Percentiles rank a stretch among this genome's conserved stretches.
phyloP scores from a whole-genome alignment of 1,140 invertebrate genomes.

The Idris sp. region DNA sequence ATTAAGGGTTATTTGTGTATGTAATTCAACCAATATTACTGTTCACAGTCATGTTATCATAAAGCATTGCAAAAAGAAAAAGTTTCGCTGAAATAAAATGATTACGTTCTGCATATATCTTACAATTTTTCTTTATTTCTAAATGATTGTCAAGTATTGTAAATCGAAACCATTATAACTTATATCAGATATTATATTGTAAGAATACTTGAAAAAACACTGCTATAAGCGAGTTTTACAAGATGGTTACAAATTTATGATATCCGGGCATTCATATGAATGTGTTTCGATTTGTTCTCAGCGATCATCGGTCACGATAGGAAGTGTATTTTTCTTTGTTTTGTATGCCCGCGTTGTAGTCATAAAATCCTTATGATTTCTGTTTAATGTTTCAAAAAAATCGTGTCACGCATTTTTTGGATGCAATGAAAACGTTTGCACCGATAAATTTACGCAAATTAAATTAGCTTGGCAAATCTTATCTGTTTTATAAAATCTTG shows the following conservation, averaged over 20 bases:
- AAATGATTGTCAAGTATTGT: too few relatives aligned
- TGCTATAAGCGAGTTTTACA: slow-evolving; percentile 32
- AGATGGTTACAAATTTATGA: slow-evolving; percentile 33
- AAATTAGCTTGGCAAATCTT: slow-evolving; percentile 34
- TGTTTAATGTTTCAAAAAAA: too few relatives aligned
- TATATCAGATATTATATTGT: slow-evolving; percentile 28
- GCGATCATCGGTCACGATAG: slow-evolving; percentile 34
- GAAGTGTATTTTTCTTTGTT: slow-evolving; percentile 14
- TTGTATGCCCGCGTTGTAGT: too few relatives aligned
- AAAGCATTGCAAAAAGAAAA: too few relatives aligned
- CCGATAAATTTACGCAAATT: slow-evolving; percentile 49
- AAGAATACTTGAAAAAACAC: slow-evolving; percentile 29
- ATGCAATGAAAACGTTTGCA: slow-evolving; percentile 39
- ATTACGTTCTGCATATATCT: too few relatives aligned
- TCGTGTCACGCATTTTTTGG: slow-evolving; percentile 25
- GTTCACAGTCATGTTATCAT: too few relatives aligned
- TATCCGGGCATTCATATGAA: slow-evolving; percentile 40
- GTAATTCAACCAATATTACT: too few relatives aligned
- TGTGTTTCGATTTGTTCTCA: slow-evolving; percentile 31
- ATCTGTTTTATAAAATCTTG: slow-evolving; percentile 36
- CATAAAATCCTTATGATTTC: too few relatives aligned
- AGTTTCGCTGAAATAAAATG: too few relatives aligned
- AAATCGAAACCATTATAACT: slow-evolving; percentile 33
- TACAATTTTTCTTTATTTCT: too few relatives aligned
- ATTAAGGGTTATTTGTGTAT: too few relatives aligned